A percentile compares a stretch with the other conserved stretches of the same genome.
phyloP scores from a whole-genome alignment of 2,797 vertebrate genomes.

The Lophotriccus pileatus region DNA sequence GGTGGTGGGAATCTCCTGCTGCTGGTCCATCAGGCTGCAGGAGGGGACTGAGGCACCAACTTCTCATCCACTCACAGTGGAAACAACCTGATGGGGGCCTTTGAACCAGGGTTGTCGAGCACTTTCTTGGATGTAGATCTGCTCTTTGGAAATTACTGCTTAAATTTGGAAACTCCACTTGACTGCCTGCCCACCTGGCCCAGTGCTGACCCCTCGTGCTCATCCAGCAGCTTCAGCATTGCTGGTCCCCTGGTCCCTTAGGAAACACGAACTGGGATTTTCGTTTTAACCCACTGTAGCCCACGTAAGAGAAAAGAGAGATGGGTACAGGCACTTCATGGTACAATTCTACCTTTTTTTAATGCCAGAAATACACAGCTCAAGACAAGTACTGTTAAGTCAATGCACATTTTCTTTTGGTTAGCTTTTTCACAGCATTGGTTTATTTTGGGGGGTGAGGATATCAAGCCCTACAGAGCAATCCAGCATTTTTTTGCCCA shows the following conservation, averaged over 20 bases:
- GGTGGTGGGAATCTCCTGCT: background rate
- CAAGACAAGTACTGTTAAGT: background rate
- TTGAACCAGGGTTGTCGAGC: fast-evolving
- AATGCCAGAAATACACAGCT: background rate
- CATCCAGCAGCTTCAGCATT: background rate
- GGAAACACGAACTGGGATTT: background rate
- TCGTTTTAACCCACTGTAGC: background rate
- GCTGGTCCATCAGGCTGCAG: background rate
- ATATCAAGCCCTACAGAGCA: background rate
- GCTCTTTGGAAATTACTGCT: background rate
- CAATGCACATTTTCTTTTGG: background rate
- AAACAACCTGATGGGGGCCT: background rate
- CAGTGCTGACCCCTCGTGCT: fast-evolving
- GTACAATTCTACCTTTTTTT: background rate
- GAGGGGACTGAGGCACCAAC: background rate
- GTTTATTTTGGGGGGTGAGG: background rate
- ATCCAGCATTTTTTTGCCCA: background rate
- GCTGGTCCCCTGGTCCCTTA: background rate
- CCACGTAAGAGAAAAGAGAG: background rate
- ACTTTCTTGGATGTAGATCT: background rate
- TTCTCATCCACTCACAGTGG: fast-evolving
- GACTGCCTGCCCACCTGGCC: background rate
- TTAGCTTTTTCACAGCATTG: background rate
- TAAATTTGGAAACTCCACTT: background rate
- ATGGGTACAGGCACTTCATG: background rate